Percentiles rank a stretch among this genome's conserved stretches.
phyloP scores from a whole-genome alignment of 2,888 invertebrate genomes.

The Cephus runcator region DNA sequence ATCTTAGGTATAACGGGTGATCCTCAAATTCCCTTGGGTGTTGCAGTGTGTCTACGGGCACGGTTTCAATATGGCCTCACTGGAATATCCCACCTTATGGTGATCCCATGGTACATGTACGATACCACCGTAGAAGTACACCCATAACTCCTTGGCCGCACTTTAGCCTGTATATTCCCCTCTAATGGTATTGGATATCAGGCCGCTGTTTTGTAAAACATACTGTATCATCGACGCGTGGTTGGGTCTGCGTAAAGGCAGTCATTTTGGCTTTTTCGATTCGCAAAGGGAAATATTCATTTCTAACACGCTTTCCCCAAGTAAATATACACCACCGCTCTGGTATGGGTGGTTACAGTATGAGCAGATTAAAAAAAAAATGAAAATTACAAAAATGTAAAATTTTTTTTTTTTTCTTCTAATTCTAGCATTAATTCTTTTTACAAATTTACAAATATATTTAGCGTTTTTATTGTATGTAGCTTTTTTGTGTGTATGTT shows the following conservation, averaged over 20 bases:
- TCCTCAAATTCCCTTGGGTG: slow-evolving; percentile 54
- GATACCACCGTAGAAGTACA: slow-evolving; percentile 45
- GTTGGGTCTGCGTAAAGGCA: neutral
- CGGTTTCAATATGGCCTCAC: slow-evolving; percentile 49
- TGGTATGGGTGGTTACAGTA: no score
- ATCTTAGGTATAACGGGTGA: slow-evolving; percentile 55
- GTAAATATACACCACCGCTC: no score
- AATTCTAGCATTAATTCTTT: no score
- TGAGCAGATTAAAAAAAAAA: no score
- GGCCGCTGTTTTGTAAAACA: slow-evolving; percentile 18
- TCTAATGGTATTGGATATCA: slow-evolving; percentile 57
- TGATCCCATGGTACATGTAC: slow-evolving; percentile 60
- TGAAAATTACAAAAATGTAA: no score
- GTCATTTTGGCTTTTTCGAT: no score
- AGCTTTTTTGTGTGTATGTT: no score
- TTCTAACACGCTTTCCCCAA: no score
- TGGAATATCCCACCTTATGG: slow-evolving; percentile 64
- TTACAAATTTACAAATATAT: no score
- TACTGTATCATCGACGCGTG: slow-evolving; percentile 4
- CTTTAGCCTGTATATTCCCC: slow-evolving; percentile 39
- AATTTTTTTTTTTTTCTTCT: no score
- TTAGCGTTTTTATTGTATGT: no score
- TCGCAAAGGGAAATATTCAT: no score
- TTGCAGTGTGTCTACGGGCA: slow-evolving; percentile 32
- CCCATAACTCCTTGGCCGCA: slow-evolving; percentile 54